Evolutionary conservation across 2,113 vertebrate genomes (phyloP), one percentile per base, ranked within the genome.

Genomic region (Syrmaticus mikado): DNA sequence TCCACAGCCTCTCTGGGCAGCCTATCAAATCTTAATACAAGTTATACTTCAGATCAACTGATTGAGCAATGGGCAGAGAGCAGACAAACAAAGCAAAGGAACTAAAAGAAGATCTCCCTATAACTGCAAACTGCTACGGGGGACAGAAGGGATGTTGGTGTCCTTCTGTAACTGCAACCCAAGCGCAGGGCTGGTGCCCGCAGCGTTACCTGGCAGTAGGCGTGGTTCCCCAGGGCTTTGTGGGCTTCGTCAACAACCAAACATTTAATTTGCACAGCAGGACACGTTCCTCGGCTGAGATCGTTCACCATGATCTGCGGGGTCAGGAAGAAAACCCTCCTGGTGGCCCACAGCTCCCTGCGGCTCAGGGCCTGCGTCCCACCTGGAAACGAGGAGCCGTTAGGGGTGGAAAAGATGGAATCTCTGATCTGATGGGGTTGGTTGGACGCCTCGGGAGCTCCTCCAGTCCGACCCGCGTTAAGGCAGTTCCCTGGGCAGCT

Each of bases 291-390:
- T 61, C 99, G 98, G 27, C 98, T 98, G 64, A 99, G 98, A 82
- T 99, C 99, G 10, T 99, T 99, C 87, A 99, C 97, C 99, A 99
- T 99, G 41, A 99, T 98, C 93, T 99, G 99, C 34, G 99, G 99
- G 0, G 99, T 99, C 68, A 99, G 98, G 96, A 99, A 99, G 95
- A 99, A 98, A 15, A 99, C 97, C 1, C 98, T 98, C 93, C 95
- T 99, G 57, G 94, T 79, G 11, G 50, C 50, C 99, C 99, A 99
- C 28, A 99, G 95, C 45, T 98, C 98, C 92, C 96, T 97, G 50
- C 99, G 97, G 86, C 95, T 98, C 52, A 94, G 95, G 12, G 98
- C 99, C n/a, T 98, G 98, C 4, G 98, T 99, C 53, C 98, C 98
- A 16, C 99, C 99, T 99, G 94, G 10, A 52, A 95, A 92, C 8